These are phyloP conservation scores for Orbicella faveolata DNA, from an alignment of 64 coral and sea anemone genomes.

Conservation along the genomic window DNA sequence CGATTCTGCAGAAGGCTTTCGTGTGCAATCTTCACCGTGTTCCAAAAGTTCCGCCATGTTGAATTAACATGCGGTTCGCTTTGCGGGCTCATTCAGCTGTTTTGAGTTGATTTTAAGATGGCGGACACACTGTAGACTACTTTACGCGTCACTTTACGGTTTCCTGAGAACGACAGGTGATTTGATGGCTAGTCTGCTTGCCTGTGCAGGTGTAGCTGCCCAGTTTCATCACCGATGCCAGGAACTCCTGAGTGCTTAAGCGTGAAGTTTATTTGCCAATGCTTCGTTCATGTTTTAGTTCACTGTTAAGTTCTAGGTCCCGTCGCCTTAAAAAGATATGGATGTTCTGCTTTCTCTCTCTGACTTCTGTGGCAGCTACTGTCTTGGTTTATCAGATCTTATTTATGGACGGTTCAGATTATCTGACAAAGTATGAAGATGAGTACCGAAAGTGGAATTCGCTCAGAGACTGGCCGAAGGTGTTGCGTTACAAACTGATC, in stretches of 20 bases:
- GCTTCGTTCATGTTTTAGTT: background rate
- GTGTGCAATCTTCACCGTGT: slow-evolving; percentile 2
- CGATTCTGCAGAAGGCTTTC: slow-evolving; percentile 10
- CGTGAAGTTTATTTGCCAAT: background rate
- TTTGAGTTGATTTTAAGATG: background rate
- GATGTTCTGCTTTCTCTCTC: background rate
- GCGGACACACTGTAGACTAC: background rate
- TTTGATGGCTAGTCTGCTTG: background rate
- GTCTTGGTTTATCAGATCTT: slow-evolving; percentile 22
- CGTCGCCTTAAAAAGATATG: background rate
- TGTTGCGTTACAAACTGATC: slow-evolving; percentile 8
- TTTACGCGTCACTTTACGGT: background rate
- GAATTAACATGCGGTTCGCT: background rate
- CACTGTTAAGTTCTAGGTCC: background rate
- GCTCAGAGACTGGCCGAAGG: background rate
- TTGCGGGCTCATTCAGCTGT: background rate
- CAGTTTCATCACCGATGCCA: background rate
- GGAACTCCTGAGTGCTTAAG: background rate
- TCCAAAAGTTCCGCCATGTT: slow-evolving; percentile 35
- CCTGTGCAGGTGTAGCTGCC: background rate
- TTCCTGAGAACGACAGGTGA: background rate
- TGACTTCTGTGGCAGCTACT: background rate
- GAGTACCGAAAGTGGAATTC: slow-evolving; percentile 17
- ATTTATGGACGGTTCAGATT: slow-evolving; percentile 15
- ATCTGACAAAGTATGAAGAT: background rate